phyloP scores from a whole-genome alignment of 2,797 vertebrate species.

The Liparis tanakae region DNA sequence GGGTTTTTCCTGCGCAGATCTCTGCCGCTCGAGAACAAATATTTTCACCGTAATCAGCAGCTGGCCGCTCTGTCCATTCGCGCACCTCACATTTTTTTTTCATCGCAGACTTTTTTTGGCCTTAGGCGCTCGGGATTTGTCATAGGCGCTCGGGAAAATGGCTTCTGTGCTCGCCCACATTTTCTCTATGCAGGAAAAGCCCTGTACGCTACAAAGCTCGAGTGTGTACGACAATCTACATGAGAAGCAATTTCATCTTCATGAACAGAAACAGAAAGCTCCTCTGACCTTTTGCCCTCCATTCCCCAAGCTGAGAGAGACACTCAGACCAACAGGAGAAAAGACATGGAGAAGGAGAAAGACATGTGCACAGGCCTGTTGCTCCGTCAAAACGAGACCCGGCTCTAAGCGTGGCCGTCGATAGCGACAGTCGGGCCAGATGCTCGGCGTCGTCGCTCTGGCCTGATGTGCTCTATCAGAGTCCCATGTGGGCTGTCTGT shows the following conservation, averaged over 20 bases:
- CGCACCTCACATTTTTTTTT: too few species aligned
- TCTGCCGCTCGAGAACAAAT: too few species aligned
- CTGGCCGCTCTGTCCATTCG: too few species aligned
- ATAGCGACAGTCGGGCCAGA: conserved; percentile 73
- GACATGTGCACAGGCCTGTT: conserved; percentile 52
- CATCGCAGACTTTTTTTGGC: too few species aligned
- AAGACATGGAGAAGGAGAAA: conserved; percentile 34
- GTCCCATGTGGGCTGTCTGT: conserved; percentile 70
- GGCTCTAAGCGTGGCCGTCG: conserved; percentile 77
- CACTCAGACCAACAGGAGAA: conserved; percentile 25
- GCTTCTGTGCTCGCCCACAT: too few species aligned
- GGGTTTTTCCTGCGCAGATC: too few species aligned
- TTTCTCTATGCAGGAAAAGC: too few species aligned
- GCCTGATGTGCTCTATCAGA: conserved; percentile 77
- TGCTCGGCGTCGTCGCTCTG: conserved; percentile 72
- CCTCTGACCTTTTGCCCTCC: conserved; percentile 53
- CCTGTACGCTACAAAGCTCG: conserved; percentile 31
- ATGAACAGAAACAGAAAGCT: conserved; percentile 55
- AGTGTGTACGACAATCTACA: conserved; percentile 43
- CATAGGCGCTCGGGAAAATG: too few species aligned
- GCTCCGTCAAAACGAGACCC: conserved; percentile 71
- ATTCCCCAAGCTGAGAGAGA: conserved; percentile 19
- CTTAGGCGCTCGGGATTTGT: too few species aligned
- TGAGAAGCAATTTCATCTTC: conserved; percentile 38
- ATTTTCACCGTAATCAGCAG: too few species aligned